Evolutionary conservation across 92 coral and sea anemone genomes (phyloP), one percentile per base, ranked within the genome.

Genomic region (Heteractis magnifica): DNA sequence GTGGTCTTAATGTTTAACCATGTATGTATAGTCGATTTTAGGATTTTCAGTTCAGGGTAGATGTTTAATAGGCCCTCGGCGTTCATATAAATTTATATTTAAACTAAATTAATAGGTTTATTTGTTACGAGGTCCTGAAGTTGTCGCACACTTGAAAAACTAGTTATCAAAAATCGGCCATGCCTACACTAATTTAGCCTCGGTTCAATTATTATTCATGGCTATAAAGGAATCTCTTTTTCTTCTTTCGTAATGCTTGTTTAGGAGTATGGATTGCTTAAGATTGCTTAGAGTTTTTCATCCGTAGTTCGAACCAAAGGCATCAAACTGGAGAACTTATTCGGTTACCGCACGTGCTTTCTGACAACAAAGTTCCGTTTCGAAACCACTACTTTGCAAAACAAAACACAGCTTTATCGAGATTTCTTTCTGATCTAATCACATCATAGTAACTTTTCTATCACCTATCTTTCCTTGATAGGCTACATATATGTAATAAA

Each of bases 91-190:
- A 51, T 41, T 19, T 53, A 70, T 81, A 81, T 81, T 20, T 51
- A 81, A 65, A 0, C 44, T 81, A 52, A 70, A 70, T 81, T 81
- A 81, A 81, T 70, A 70, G 13, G 84, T 81, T 81, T 81, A 81
- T 81, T 70, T 81, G 84, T 81, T 81, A 51, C 77, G 26, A 81
- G 20, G 8, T 21, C 49, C 59, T 4, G 7, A 60, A 64, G 77
- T 81, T 20, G 84, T 51, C 77, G 50, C 20, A 81, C 55, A 81
- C 84, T 81, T 81, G 68, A 81, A 81, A 56, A 71, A 34, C 62
- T 64, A 81, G 70, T 81, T 75, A 81, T 49, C 10, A 68, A 53
- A 81, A 81, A 70, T 34, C 44, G 44, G 44, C 44, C 5, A 62
- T 58, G 12, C 70, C 84, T 51, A 74, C 77, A 23, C 18, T 34